A percentile compares a stretch with the other conserved stretches of the same genome.
Evolutionary conservation across 2,888 invertebrate species (phyloP).

Genomic region (Brassicogethes aeneus): DNA sequence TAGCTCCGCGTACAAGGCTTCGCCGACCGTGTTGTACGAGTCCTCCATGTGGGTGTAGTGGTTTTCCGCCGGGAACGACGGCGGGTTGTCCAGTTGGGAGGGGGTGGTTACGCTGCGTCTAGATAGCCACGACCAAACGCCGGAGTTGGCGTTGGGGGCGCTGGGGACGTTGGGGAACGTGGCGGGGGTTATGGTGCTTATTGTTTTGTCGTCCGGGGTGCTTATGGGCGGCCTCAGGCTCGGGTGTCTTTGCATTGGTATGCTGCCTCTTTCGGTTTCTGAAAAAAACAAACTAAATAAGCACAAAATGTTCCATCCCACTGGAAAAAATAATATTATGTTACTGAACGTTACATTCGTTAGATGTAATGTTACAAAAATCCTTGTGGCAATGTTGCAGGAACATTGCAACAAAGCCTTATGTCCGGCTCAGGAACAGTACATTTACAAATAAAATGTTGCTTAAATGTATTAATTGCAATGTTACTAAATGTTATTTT

Average conservation of each 20-base stretch:
- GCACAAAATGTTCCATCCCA: no score
- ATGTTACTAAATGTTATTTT: no score
- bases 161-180: constrained; percentile 25
- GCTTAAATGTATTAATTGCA: no score
- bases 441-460: no score
- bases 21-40: constrained; percentile 48
- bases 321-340: no score
- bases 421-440: no score
- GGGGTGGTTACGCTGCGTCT: constrained; percentile 28
- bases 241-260: constrained; percentile 3
- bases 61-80: constrained; percentile 52
- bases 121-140: constrained; percentile 39
- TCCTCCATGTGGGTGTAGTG: constrained; percentile 67
- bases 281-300: constrained; percentile 8
- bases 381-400: no score
- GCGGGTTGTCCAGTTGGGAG: constrained; percentile 44
- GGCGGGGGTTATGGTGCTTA: constrained; percentile 26
- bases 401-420: no score
- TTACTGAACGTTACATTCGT: no score
- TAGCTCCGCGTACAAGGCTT: constrained; percentile 62
- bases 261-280: constrained; percentile 20
- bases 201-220: constrained; percentile 34
- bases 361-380: no score
- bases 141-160: constrained; percentile 22
- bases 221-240: constrained; percentile 29